Evolutionary conservation across 2,797 vertebrate species (phyloP).

Genomic region (Leucoraja ocellata): DNA sequence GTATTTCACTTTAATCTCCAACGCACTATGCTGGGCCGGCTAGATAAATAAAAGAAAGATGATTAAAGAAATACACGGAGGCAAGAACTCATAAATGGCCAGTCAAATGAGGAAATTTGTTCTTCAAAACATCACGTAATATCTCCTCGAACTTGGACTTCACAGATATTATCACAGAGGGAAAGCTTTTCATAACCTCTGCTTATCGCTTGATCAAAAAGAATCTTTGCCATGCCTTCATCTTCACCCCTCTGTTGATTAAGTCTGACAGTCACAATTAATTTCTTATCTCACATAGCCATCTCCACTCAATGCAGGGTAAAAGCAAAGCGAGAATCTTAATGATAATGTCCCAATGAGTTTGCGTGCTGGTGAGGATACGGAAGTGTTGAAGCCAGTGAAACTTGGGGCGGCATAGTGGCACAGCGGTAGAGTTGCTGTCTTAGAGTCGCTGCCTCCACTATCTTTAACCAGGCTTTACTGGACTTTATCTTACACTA

Average conservation of each 20-base stretch:
- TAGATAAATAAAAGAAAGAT: neutral
- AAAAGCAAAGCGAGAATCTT: no score
- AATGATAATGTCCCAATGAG: no score
- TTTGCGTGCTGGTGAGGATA: no score
- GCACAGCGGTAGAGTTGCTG: no score
- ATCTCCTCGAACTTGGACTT: neutral
- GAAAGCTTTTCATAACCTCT: neutral
- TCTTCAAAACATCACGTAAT: neutral
- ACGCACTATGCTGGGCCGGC: neutral
- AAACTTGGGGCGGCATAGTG: no score
- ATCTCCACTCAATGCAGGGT: no score
- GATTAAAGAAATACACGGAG: neutral
- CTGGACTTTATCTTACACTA: no score
- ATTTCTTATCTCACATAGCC: no score
- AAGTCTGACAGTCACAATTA: neutral
- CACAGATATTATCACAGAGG: neutral
- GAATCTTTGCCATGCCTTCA: neutral
- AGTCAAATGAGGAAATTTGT: neutral
- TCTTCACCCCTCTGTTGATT: neutral
- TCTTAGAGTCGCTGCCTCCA: no score
- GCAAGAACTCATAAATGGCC: neutral
- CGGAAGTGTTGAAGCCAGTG: no score
- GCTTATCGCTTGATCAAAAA: neutral
- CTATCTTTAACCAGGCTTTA: no score
- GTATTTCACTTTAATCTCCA: neutral